Conservation (phyloP, 2,797 vertebrate species). For the Danio albolineatus region DNA sequence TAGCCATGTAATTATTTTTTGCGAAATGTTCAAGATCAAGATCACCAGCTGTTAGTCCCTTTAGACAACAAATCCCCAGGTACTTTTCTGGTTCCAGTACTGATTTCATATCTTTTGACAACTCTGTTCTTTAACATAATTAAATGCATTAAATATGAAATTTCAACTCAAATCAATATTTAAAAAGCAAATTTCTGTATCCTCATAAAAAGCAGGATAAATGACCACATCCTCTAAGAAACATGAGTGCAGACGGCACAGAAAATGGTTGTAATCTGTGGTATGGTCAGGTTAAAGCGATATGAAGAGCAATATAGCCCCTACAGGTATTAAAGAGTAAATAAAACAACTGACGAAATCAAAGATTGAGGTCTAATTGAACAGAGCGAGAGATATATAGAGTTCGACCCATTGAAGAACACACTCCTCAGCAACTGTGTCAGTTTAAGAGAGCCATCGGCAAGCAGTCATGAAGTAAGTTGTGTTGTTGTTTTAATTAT, state of each 20-base stretch:
- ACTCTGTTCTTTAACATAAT: not conserved
- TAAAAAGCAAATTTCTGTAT: not conserved
- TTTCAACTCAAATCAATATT: not conserved
- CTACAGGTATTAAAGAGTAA: constrained; percentile 51
- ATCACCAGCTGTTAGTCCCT: not conserved
- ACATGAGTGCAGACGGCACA: constrained; percentile 57
- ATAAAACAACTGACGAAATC: constrained; percentile 4
- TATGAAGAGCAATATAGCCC: constrained; percentile 40
- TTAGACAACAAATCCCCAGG: too few species aligned
- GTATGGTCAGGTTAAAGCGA: constrained; percentile 1
- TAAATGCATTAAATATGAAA: not conserved
- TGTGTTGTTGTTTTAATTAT: constrained; percentile 89
- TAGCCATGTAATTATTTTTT: not conserved
- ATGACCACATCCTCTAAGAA: constrained; percentile 43
- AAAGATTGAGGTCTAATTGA: not conserved
- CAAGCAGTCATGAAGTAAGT: constrained; percentile 85
- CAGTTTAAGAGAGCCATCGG: constrained; percentile 79
- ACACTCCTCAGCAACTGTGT: constrained; percentile 65
- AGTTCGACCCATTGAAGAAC: constrained; percentile 33
- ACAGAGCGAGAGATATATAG: not conserved
- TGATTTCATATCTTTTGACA: constrained; percentile 1
- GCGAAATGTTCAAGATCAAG: not conserved
- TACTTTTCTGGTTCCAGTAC: too few species aligned
- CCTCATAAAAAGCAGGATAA: not conserved
- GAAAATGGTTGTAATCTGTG: constrained; percentile 50